A percentile compares a stretch with the other conserved stretches of the same genome.
These are phyloP conservation scores for Sesamia nonagrioides DNA, from an alignment of 1,140 invertebrate species.

Conservation along the genomic window DNA sequence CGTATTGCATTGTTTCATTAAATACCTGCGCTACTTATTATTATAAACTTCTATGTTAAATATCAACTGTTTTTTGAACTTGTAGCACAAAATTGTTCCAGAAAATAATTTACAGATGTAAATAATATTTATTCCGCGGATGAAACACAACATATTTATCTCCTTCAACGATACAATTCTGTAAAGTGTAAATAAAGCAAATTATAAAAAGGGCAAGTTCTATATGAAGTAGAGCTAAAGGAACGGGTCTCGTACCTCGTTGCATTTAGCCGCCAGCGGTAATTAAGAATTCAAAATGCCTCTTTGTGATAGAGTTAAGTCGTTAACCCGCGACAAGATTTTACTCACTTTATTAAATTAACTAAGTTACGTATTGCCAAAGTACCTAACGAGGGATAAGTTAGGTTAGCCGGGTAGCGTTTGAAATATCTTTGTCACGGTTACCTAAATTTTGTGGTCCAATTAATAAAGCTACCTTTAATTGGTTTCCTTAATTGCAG, in stretches of 20 bases:
- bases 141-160: not conserved
- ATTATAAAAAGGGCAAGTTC: constrained; percentile 45
- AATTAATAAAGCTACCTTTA: constrained; percentile 19
- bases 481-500: constrained; percentile 3
- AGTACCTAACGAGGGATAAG: constrained; percentile 47
- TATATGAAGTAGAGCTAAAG: constrained; percentile 53
- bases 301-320: constrained; percentile 67
- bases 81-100: no score
- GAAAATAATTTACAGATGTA: no score
- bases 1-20: not conserved
- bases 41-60: no score
- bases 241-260: constrained; percentile 65
- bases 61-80: no score
- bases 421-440: constrained; percentile 34
- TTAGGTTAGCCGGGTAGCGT: constrained; percentile 26
- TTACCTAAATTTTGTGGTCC: constrained; percentile 25
- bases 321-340: constrained; percentile 58
- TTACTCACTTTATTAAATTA: constrained; percentile 55
- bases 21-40: no score
- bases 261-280: constrained; percentile 73
- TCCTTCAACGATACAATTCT: constrained; percentile 16
- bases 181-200: constrained; percentile 37
- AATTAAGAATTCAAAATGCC: constrained; percentile 80
- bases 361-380: constrained; percentile 49
- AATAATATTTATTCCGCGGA: not conserved